Conservation (phyloP, 2,888 invertebrate species). For the Hydrotaea cyrtoneurina region DNA sequence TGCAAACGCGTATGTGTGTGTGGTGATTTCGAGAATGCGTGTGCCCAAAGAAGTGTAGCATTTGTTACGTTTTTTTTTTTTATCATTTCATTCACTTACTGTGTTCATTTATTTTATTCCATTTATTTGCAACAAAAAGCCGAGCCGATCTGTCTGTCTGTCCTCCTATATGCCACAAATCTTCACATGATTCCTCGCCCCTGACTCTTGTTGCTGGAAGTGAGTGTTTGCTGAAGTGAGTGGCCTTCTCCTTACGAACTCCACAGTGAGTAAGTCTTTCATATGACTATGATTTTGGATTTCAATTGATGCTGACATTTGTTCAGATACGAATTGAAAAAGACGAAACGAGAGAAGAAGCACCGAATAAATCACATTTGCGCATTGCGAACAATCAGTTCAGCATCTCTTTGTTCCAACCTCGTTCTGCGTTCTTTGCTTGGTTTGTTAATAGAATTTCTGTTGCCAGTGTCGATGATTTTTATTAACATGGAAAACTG, state of each 20-base stretch:
- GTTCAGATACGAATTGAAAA: slow-evolving; percentile 63
- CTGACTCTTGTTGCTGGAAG: slow-evolving; percentile 1
- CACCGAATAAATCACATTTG: slow-evolving; percentile 76
- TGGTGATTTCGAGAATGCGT: not conserved
- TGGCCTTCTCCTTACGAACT: not conserved
- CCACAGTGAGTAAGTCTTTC: not conserved
- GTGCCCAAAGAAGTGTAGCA: slow-evolving; percentile 19
- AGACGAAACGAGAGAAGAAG: not conserved
- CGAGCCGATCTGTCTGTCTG: slow-evolving; percentile 34
- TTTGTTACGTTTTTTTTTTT: slow-evolving; percentile 41
- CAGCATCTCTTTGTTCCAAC: slow-evolving; percentile 41
- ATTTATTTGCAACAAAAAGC: slow-evolving; percentile 17
- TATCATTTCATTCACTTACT: slow-evolving; percentile 41
- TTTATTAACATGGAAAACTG: slow-evolving; percentile 54
- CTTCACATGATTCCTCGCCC: slow-evolving; percentile 44
- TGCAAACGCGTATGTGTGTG: not conserved
- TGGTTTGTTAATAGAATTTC: slow-evolving; percentile 54
- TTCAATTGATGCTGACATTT: slow-evolving; percentile 77
- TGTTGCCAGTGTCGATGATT: slow-evolving; percentile 42
- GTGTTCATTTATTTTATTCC: slow-evolving; percentile 55
- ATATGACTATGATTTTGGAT: slow-evolving; percentile 38
- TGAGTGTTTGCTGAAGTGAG: not conserved
- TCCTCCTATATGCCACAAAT: slow-evolving; percentile 40
- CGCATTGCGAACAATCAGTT: slow-evolving; percentile 75
- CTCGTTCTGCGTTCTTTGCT: slow-evolving; percentile 18